Percentiles rank a stretch among this genome's conserved stretches.
Evolutionary conservation across 2,888 invertebrate species (phyloP).

Genomic region (Erebia aethiops): DNA sequence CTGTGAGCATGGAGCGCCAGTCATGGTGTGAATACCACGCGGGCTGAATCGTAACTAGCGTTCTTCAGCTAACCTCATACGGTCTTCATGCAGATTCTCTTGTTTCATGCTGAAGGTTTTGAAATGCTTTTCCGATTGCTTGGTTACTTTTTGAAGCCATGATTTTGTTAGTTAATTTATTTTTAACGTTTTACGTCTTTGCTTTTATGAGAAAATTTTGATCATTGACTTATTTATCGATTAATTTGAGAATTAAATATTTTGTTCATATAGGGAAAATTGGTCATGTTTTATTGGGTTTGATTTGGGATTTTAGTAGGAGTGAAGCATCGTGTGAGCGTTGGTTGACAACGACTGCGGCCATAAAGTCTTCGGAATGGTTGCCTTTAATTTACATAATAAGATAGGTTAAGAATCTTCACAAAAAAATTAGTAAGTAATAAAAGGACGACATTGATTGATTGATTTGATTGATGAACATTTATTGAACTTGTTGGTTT

Average conservation of each 20-base stretch:
- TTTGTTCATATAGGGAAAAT: background rate
- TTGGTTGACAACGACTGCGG: background rate
- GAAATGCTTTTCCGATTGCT: background rate
- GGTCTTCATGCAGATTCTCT: background rate
- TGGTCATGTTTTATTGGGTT: slow-evolving; percentile 1
- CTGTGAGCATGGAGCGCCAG: slow-evolving; percentile 22
- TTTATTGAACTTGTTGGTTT: background rate
- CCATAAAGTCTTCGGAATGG: background rate
- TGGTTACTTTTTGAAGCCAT: background rate
- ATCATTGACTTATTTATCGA: background rate
- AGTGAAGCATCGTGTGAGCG: background rate
- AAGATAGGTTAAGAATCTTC: background rate
- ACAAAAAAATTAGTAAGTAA: too few species aligned
- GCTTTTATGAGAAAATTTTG: background rate
- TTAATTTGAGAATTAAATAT: slow-evolving; percentile 1
- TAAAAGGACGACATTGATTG: too few species aligned
- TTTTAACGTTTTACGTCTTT: background rate
- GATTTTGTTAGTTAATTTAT: background rate
- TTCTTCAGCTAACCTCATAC: background rate
- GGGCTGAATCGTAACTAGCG: slow-evolving; percentile 12
- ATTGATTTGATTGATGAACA: too few species aligned
- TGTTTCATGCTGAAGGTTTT: background rate
- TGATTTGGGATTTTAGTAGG: background rate
- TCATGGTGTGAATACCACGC: slow-evolving; percentile 6
- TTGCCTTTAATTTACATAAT: background rate